These are phyloP conservation scores for Patella ulyssiponensis DNA, from an alignment of 2,888 invertebrate species.

Conservation along the genomic window DNA sequence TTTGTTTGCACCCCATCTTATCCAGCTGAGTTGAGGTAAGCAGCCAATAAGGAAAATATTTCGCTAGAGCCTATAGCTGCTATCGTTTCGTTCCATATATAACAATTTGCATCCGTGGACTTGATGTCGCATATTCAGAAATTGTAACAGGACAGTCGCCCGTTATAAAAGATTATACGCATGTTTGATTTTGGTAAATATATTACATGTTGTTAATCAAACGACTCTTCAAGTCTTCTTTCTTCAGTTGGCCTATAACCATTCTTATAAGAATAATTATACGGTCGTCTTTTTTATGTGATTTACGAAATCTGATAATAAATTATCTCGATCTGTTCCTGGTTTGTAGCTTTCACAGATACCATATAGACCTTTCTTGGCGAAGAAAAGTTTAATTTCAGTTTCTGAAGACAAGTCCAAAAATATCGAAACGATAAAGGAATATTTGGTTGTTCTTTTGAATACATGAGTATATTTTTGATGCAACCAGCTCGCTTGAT, in stretches of 20 bases:
- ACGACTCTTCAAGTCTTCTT: background rate
- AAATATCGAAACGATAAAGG: background rate
- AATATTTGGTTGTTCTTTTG: background rate
- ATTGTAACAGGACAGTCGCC: background rate
- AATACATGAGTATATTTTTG: background rate
- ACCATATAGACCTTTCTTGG: background rate
- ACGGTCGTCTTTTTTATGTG: background rate
- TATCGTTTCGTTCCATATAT: background rate
- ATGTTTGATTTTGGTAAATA: background rate
- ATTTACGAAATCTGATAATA: background rate
- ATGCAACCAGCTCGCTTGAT: background rate
- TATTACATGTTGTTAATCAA: background rate
- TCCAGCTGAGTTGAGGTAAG: background rate
- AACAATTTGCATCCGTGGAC: background rate
- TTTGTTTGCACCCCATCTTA: background rate
- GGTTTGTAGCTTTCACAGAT: constrained; percentile 1
- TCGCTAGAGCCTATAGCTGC: background rate
- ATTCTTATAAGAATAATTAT: too few relatives aligned
- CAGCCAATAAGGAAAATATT: background rate
- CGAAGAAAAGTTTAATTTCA: background rate
- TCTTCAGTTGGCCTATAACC: background rate
- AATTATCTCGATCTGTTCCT: background rate
- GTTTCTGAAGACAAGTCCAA: background rate
- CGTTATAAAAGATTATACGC: background rate
- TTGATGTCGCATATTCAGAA: background rate